Evolutionary conservation across 2,797 vertebrate genomes (phyloP).

Genomic region (Oryzias sinensis): DNA sequence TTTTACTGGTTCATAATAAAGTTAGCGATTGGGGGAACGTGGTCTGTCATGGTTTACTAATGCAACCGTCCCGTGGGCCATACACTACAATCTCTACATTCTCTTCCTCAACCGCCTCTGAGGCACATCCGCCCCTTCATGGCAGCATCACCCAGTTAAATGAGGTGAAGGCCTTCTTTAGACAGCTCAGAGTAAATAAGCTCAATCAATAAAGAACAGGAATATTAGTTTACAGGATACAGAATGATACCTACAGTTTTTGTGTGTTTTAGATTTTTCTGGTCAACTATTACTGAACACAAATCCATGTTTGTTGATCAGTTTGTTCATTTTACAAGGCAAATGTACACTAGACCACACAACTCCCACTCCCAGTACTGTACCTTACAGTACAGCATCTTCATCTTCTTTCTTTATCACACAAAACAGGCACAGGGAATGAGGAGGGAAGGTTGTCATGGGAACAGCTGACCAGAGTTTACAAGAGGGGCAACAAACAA

Average conservation of each 20-base stretch:
- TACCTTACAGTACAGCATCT: slow-evolving; percentile 14
- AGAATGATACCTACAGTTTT: not conserved
- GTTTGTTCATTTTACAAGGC: slow-evolving; percentile 4
- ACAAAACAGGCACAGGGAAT: slow-evolving; percentile 47
- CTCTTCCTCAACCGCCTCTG: slow-evolving; percentile 65
- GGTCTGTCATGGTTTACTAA: slow-evolving; percentile 78
- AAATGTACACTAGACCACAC: slow-evolving; percentile 11
- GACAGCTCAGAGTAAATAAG: slow-evolving; percentile 14
- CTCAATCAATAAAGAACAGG: not conserved
- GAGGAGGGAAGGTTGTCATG: slow-evolving; percentile 78
- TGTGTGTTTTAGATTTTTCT: not conserved
- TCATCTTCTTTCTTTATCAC: slow-evolving; percentile 12
- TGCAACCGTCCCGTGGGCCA: slow-evolving; percentile 78
- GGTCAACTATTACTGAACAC: too few relatives aligned
- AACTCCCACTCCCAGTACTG: slow-evolving; percentile 31
- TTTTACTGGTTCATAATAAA: slow-evolving; percentile 72
- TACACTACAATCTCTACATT: slow-evolving; percentile 76
- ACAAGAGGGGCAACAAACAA: slow-evolving; percentile 83
- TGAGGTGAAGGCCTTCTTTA: slow-evolving; percentile 21
- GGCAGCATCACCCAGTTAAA: slow-evolving; percentile 34
- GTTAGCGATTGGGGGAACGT: slow-evolving; percentile 81
- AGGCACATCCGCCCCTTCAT: slow-evolving; percentile 76
- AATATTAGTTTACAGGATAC: not conserved
- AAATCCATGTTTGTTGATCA: too few relatives aligned
- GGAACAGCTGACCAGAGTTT: slow-evolving; percentile 81